Conservation (phyloP, 35 echinoderm and acorn worm genomes). For the Apostichopus californicus region DNA sequence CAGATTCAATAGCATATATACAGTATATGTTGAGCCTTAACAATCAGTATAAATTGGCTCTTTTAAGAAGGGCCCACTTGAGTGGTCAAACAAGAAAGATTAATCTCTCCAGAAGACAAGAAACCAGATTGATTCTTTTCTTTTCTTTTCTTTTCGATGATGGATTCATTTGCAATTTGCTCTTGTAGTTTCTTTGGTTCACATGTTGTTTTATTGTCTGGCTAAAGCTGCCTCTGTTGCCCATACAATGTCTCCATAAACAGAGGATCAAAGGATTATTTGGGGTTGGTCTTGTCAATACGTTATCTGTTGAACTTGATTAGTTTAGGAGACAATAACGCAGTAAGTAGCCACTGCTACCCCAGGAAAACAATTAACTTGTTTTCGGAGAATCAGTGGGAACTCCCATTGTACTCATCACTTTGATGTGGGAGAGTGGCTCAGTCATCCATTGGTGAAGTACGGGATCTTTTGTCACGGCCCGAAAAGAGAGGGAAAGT, state of each 20-base stretch:
- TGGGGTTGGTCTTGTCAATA: background rate
- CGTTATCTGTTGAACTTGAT: background rate
- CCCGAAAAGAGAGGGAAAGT: no score
- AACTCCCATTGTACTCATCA: background rate
- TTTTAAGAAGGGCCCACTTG: background rate
- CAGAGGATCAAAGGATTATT: slow-evolving; percentile 1
- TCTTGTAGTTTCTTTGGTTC: background rate
- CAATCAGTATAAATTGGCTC: background rate
- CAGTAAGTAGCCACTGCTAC: slow-evolving; percentile 10
- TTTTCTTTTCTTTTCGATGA: background rate
- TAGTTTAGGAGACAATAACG: background rate
- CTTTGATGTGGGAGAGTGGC: background rate
- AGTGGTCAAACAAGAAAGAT: slow-evolving; percentile 5
- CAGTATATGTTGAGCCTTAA: no score
- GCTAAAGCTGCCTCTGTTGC: background rate
- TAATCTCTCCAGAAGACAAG: background rate
- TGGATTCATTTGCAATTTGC: background rate
- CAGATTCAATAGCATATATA: background rate
- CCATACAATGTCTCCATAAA: background rate
- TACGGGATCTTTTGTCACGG: no score
- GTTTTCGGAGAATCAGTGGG: slow-evolving; percentile 24
- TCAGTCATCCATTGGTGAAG: background rate
- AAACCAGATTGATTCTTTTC: background rate
- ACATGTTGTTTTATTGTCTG: background rate
- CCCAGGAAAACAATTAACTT: slow-evolving; percentile 11